Evolutionary conservation across 2,797 vertebrate genomes (phyloP), one percentile per base, ranked within the genome.

Genomic region (Cephalopachus bancanus): DNA sequence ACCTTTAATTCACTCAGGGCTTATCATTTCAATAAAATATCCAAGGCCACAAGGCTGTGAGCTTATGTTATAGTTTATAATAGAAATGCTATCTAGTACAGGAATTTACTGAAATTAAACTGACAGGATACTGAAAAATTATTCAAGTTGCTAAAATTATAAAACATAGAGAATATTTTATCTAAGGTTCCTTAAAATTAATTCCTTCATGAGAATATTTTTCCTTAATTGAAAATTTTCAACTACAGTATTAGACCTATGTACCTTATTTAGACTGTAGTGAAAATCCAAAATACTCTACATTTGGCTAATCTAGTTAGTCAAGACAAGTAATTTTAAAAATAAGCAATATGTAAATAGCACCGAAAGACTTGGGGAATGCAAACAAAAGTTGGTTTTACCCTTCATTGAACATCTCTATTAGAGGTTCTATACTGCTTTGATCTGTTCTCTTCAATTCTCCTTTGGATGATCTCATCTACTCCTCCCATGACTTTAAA

Each of bases 21-120:
- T 93, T 17, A 71, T 84, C 49, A 72, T 87, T 94, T 84, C 49
- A 85, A 94, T 91, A 90, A 95, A 80, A 80, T 76, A 72, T 26
- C 19, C 78, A 1, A 26, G 5, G 49, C 64, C 10, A 91, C 33
- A 85, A 93, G 44, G 14, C 17, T 81, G 10, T 67, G 30, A 85
- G 8, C 33, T 95, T 91, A 24, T 69, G 9, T 78, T 91, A 67
- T 33, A 16, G 26, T 59, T n/a, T 79, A 64, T 33, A 93, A 53
- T 20, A 93, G 19, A 96, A 76, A 75, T 84, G 64, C 17, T 91
- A 85, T 93, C 91, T 92, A 67, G 16, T 81, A 67, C 7, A 88
- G 85, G 28, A 80, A 67, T 95, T 84, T 94, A 78, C 24, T 74
- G 80, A 93, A 88, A 76, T 53, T 53, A 91, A 88, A 85, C 33